phyloP scores from a whole-genome alignment of 92 coral and sea anemone genomes.

The Chrysogorgia sp. region DNA sequence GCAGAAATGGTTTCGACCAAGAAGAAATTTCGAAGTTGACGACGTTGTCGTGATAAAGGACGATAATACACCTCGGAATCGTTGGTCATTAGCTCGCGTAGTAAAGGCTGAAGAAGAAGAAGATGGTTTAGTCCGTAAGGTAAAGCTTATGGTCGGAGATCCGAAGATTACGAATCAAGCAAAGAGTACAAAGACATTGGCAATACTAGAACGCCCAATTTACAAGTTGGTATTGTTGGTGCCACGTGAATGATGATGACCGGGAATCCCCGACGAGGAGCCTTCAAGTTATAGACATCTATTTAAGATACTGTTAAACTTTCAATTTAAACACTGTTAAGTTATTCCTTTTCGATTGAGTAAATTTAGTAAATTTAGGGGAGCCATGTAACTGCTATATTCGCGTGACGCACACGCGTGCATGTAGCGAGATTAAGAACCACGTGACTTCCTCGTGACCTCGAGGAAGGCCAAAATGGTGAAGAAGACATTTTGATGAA shows the following conservation, averaged over 20 bases:
- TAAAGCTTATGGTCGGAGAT: constrained; percentile 45
- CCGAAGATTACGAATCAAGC: constrained; percentile 39
- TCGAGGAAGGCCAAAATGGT: too few relatives aligned
- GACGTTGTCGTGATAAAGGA: constrained; percentile 46
- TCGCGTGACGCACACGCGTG: neutral
- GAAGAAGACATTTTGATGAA: too few relatives aligned
- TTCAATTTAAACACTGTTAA: neutral
- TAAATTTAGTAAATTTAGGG: constrained; percentile 40
- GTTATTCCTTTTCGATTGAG: neutral
- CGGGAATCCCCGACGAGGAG: constrained; percentile 52
- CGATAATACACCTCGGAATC: constrained; percentile 41
- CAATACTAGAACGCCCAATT: constrained; percentile 36
- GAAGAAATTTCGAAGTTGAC: constrained; percentile 43
- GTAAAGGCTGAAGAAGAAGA: constrained; percentile 25
- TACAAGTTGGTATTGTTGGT: constrained; percentile 35
- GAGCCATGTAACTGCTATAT: constrained; percentile 38
- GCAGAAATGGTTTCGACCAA: constrained; percentile 45
- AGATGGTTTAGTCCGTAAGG: constrained; percentile 51
- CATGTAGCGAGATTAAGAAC: too few relatives aligned
- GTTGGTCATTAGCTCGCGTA: constrained; percentile 50
- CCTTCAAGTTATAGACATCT: neutral
- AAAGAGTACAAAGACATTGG: constrained; percentile 13
- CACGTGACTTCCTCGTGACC: too few relatives aligned
- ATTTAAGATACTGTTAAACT: neutral
- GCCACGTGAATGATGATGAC: constrained; percentile 24